phyloP scores from a whole-genome alignment of 2,113 vertebrate species.

The Shinisaurus crocodilurus region DNA sequence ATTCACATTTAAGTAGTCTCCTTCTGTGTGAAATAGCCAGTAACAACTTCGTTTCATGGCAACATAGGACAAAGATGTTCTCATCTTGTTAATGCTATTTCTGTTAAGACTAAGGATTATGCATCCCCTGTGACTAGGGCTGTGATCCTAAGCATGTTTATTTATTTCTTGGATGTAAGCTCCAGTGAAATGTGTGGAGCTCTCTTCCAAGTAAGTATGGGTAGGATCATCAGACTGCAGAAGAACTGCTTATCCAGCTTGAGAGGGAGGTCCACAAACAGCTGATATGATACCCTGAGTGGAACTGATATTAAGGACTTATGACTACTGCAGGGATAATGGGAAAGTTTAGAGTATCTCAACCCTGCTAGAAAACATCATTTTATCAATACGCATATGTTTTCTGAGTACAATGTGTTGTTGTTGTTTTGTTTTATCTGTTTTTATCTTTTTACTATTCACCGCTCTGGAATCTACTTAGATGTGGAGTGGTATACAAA shows the following conservation, averaged over 20 bases:
- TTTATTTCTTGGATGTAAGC: neutral
- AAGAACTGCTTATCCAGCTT: neutral
- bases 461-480: too few relatives aligned
- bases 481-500: too few relatives aligned
- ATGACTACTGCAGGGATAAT: neutral
- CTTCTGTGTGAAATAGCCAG: slow-evolving; percentile 55
- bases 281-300: neutral
- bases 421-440: neutral
- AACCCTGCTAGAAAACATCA: neutral
- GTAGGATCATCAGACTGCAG: neutral
- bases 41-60: slow-evolving; percentile 28
- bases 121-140: neutral
- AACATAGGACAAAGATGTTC: slow-evolving; percentile 33
- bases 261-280: neutral
- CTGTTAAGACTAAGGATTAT: neutral
- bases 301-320: neutral
- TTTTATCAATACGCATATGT: neutral
- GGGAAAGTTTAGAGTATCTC: neutral
- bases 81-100: neutral
- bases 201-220: neutral
- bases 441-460: too few relatives aligned
- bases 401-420: neutral
- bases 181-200: neutral
- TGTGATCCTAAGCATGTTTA: neutral
- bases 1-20: slow-evolving; percentile 61